These are phyloP conservation scores for Enteromius afrohamiltoni DNA, from an alignment of 2,797 vertebrate genomes.

Conservation along the genomic window DNA sequence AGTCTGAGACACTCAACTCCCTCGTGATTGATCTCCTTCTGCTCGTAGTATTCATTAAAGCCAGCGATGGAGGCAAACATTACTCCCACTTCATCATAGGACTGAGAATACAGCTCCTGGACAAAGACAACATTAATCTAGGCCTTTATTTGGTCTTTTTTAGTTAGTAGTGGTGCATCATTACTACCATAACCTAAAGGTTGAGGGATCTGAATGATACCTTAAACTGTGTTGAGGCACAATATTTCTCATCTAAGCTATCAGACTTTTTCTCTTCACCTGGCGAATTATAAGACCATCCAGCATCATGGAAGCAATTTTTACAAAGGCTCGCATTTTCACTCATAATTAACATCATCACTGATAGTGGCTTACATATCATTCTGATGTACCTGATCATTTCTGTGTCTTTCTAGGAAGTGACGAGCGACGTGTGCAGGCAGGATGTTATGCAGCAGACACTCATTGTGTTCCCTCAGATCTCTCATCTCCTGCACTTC, in stretches of 20 bases:
- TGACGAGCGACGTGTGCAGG: conserved; percentile 77
- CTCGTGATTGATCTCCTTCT: conserved; percentile 79
- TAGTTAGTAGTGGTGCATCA: no score
- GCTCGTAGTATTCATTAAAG: conserved; percentile 80
- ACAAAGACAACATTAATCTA: conserved; percentile 34
- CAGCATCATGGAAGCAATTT: background rate
- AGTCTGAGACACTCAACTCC: conserved; percentile 79
- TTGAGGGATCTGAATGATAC: background rate
- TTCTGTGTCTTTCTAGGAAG: conserved; percentile 77
- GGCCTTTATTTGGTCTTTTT: background rate
- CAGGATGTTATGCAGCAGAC: conserved; percentile 80
- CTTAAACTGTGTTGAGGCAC: background rate
- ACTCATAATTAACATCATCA: background rate
- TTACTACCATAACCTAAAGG: background rate
- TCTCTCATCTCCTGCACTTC: conserved; percentile 83
- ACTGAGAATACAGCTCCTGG: conserved; percentile 80
- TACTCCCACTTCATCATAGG: conserved; percentile 81
- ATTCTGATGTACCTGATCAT: conserved; percentile 71
- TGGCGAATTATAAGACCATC: background rate
- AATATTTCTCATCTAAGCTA: conserved; percentile 11
- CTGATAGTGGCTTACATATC: background rate
- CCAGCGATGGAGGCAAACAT: conserved; percentile 82
- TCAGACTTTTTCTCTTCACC: background rate
- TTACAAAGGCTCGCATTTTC: background rate
- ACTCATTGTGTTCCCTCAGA: conserved; percentile 79